Evolutionary conservation across 2,888 invertebrate species (phyloP), one percentile per base, ranked within the genome.

Genomic region (Ctenicera cuprea): DNA sequence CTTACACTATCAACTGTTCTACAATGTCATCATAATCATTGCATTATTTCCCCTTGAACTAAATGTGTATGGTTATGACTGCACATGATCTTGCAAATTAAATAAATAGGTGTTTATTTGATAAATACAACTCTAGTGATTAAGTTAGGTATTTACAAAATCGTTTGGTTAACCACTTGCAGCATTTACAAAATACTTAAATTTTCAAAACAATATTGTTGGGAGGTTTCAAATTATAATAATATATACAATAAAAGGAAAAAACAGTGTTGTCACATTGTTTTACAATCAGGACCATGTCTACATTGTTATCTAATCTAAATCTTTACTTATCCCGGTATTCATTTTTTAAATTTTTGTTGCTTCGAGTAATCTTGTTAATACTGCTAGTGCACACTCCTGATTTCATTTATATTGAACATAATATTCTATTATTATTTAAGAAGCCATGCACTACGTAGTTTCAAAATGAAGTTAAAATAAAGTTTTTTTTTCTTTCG

Each of bases 91-190:
- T 80, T 79, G 79, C 79, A 80, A 80, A 78, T 80, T 78, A 81
- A 81, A 81, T 81, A 81, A 81, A 81, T 81, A 79, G 78, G 80
- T 81, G 80, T 80, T 80, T 80, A 78, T 78, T 80, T 77, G 76
- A 80, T 81, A 81, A 80, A 80, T 81, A 81, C 78, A 80, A 76
- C 74, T 80, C 79, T 81, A 81, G 76, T 80, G 80, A 80, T 81
- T 81, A 81, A 81, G 79, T 79, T 80, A 80, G 77, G 80, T 81
- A 82, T 82, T 80, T 81, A 81, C 81, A 81, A 80, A 80, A 80
- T 77, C 77, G 75, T 69, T 77, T 71, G 69, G 50, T 45, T 33
- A 70, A 48, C 61, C 59, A 71, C 71, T 73, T 73, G 76, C 76
- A 71, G 73, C 33, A 73, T 72, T 75, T 73, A 65, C 72, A 57